Evolutionary conservation across 2,888 invertebrate genomes (phyloP).

Genomic region (Hemistola chrysoprasaria): DNA sequence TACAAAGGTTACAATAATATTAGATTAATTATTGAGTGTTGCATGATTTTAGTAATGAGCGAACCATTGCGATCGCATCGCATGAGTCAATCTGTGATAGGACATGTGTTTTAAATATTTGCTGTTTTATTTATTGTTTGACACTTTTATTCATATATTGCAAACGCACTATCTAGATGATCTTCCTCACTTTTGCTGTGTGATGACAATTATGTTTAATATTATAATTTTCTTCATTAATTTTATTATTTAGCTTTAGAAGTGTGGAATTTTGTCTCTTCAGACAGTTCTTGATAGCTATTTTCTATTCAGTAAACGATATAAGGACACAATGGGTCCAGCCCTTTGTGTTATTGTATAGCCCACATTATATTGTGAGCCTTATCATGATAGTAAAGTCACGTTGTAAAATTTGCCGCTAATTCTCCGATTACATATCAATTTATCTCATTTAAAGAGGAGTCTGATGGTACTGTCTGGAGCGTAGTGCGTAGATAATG

Average conservation of each 20-base stretch:
- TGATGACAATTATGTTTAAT: background rate
- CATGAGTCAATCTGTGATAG: constrained; percentile 50
- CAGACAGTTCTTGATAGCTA: constrained; percentile 31
- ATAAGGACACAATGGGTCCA: too few species aligned
- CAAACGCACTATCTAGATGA: constrained; percentile 21
- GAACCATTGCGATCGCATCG: constrained; percentile 43
- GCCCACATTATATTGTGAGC: too few species aligned
- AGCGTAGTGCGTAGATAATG: constrained; percentile 46
- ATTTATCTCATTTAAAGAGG: constrained; percentile 5
- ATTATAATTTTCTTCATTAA: background rate
- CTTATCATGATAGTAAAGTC: too few species aligned
- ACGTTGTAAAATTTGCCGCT: background rate
- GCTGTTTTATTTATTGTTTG: constrained; percentile 35
- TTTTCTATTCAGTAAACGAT: background rate
- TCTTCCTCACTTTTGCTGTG: constrained; percentile 11
- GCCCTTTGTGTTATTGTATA: too few species aligned
- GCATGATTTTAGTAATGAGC: constrained; percentile 48
- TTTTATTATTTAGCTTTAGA: constrained; percentile 12
- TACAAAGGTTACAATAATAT: background rate
- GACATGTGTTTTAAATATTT: constrained; percentile 18
- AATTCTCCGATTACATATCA: background rate
- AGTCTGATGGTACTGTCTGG: constrained; percentile 43
- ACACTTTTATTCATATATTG: constrained; percentile 26
- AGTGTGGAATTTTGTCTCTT: constrained; percentile 35
- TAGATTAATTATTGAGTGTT: background rate